phyloP scores from a whole-genome alignment of 2,113 vertebrate species.

The Pandion haliaetus region DNA sequence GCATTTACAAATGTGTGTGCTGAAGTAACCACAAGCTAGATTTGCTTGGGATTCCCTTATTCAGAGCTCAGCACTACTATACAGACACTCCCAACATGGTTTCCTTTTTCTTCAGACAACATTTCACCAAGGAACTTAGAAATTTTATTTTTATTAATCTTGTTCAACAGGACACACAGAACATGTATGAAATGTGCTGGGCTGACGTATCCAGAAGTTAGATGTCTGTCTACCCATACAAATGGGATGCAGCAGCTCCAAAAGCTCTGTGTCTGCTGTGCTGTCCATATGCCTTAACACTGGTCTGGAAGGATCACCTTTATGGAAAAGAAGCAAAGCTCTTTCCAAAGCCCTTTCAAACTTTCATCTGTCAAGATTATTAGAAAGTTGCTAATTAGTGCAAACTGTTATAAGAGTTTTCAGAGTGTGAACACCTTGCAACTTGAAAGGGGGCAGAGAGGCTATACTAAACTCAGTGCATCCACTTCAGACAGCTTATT shows the following conservation, averaged over 20 bases:
- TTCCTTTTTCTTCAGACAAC: background rate
- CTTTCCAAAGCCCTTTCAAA: background rate
- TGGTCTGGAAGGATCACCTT: background rate
- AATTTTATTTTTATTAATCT: background rate
- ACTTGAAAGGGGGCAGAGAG: background rate
- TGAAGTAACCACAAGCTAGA: constrained; percentile 10
- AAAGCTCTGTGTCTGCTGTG: background rate
- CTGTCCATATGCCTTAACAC: background rate
- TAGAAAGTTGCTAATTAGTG: background rate
- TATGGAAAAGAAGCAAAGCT: background rate
- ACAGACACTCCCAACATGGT: background rate
- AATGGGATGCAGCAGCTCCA: background rate
- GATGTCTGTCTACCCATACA: background rate
- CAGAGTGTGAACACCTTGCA: background rate
- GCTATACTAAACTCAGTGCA: background rate
- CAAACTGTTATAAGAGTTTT: background rate
- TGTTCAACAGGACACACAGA: background rate
- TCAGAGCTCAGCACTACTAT: background rate
- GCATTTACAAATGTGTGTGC: constrained; percentile 27
- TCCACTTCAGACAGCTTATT: background rate
- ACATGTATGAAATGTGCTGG: background rate
- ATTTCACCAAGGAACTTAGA: background rate
- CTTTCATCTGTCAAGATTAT: background rate
- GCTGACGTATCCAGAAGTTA: background rate
- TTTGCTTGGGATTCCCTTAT: background rate